A percentile compares a stretch with the other conserved stretches of the same genome.
phyloP scores from a whole-genome alignment of 1,140 invertebrate species.

The Pararge aegeria region DNA sequence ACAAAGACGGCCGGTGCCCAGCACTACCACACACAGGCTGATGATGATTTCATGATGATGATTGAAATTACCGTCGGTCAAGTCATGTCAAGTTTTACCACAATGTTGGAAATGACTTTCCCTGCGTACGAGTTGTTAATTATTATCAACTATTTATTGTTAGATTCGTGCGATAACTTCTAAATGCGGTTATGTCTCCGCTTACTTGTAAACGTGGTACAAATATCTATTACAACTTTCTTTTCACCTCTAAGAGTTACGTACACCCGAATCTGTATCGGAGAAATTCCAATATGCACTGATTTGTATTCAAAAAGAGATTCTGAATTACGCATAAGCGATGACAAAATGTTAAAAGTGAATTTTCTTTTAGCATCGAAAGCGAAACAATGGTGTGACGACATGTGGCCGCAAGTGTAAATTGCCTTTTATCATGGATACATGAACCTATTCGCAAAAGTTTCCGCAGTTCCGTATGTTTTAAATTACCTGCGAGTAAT shows the following conservation, averaged over 20 bases:
- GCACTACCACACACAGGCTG: too few relatives aligned
- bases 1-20: too few relatives aligned
- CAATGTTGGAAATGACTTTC: not conserved
- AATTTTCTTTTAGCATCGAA: conserved; percentile 54
- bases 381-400: conserved; percentile 46
- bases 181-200: conserved; percentile 16
- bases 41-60: too few relatives aligned
- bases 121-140: not conserved
- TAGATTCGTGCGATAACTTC: conserved; percentile 3
- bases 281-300: conserved; percentile 61
- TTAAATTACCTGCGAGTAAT: too few relatives aligned
- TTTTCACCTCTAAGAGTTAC: conserved; percentile 47
- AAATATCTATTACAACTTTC: conserved; percentile 57
- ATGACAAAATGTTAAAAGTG: conserved; percentile 48
- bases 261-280: conserved; percentile 55
- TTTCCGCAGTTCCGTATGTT: too few relatives aligned
- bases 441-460: not conserved
- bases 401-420: conserved; percentile 16
- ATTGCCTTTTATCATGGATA: conserved; percentile 9
- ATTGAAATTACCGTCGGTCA: too few relatives aligned
- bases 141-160: conserved; percentile 1
- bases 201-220: conserved; percentile 30
- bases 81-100: too few relatives aligned
- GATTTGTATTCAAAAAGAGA: conserved; percentile 61
- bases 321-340: conserved; percentile 49